These are phyloP conservation scores for Bhutanitis thaidina DNA, from an alignment of 2,888 invertebrate species.

Conservation along the genomic window DNA sequence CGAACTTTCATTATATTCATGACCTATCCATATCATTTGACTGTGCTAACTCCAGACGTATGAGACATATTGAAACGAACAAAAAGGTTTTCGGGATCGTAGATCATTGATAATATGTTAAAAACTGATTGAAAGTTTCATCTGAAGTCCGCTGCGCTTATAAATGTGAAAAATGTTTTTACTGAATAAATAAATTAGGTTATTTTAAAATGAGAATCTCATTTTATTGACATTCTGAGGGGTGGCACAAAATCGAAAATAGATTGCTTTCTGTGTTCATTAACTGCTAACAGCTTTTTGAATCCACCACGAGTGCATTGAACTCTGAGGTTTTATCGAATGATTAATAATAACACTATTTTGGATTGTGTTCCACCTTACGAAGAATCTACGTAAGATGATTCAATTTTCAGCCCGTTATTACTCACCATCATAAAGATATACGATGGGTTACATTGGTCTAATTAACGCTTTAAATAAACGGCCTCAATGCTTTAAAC, in stretches of 20 bases:
- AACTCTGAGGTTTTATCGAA: conserved; percentile 14
- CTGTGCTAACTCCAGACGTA: conserved; percentile 18
- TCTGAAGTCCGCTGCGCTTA: conserved; percentile 4
- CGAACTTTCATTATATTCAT: conserved; percentile 10
- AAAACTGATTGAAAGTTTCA: background rate
- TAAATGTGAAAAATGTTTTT: background rate
- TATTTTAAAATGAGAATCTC: conserved; percentile 9
- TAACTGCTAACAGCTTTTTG: conserved; percentile 17
- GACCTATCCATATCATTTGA: conserved; percentile 6
- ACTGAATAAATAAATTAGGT: background rate
- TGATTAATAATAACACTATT: conserved; percentile 16
- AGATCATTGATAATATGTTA: background rate
- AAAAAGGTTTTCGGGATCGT: background rate
- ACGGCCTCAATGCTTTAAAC: conserved; percentile 52
- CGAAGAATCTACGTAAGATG: background rate
- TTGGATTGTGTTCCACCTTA: conserved; percentile 18
- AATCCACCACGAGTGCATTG: conserved; percentile 13
- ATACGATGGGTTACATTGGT: conserved; percentile 38
- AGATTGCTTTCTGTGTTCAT: conserved; percentile 19
- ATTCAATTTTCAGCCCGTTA: conserved; percentile 7
- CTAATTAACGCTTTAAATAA: conserved; percentile 49
- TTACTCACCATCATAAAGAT: background rate
- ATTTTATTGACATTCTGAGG: conserved; percentile 2
- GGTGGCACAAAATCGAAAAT: conserved; percentile 19
- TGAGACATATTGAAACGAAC: background rate